phyloP scores from a whole-genome alignment of 92 coral and sea anemone species.

The Zoanthus sociatus region DNA sequence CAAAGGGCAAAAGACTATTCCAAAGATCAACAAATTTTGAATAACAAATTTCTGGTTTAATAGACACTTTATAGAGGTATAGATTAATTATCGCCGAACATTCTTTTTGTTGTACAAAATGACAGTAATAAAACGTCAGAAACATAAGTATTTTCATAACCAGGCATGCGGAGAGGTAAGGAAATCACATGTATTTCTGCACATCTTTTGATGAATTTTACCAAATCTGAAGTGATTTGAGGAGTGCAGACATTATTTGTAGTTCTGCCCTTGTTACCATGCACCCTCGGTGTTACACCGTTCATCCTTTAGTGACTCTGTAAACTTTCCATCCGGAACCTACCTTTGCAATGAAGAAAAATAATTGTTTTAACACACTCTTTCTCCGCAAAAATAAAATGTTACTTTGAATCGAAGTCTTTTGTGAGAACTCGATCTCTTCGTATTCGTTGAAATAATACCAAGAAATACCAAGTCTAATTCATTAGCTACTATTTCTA shows the following conservation, averaged over 20 bases:
- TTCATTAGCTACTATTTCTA: background rate
- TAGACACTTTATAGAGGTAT: background rate
- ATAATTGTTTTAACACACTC: conserved; percentile 36
- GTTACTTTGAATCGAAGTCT: background rate
- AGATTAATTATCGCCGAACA: conserved; percentile 24
- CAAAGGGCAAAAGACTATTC: background rate
- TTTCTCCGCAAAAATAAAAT: background rate
- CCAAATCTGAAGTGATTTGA: conserved; percentile 1
- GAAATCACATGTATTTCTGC: conserved; percentile 55
- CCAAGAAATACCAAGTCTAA: conserved; percentile 5
- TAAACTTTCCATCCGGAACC: no score
- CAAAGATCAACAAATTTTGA: conserved; percentile 7
- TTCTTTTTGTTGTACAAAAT: conserved; percentile 42
- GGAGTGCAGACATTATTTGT: conserved; percentile 36
- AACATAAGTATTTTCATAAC: conserved; percentile 42
- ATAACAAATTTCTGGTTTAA: background rate
- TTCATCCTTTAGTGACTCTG: no score
- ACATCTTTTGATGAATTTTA: conserved; percentile 41
- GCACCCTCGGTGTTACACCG: conserved; percentile 46
- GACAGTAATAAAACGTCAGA: conserved; percentile 37
- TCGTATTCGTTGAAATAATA: background rate
- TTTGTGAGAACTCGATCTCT: background rate
- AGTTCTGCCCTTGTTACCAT: conserved; percentile 46
- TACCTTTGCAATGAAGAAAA: conserved; percentile 35
- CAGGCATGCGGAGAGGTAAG: conserved; percentile 53